phyloP scores from a whole-genome alignment of 2,113 vertebrate genomes.

The Callithrix jacchus region DNA sequence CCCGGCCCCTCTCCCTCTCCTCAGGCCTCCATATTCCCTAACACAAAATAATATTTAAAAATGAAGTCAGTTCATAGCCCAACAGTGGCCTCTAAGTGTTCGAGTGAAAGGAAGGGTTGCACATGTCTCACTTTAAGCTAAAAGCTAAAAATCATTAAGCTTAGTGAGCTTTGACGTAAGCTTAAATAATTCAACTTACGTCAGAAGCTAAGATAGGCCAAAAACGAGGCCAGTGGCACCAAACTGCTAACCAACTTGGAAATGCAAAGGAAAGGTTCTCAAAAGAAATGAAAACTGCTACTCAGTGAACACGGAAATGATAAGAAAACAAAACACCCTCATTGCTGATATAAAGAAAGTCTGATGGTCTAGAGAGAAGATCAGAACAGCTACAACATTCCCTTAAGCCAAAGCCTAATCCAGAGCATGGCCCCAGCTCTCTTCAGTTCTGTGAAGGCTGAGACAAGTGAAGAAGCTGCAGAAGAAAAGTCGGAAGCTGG shows the following conservation, averaged over 20 bases:
- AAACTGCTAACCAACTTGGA: not conserved
- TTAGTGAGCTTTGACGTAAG: not conserved
- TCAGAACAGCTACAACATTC: not conserved
- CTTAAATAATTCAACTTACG: no score
- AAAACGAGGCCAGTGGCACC: not conserved
- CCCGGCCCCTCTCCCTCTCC: not conserved
- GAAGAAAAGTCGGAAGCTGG: not conserved
- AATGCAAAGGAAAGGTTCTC: not conserved
- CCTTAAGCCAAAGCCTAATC: not conserved
- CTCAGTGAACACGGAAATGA: rapidly evolving
- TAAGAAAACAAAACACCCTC: not conserved
- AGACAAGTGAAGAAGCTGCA: not conserved
- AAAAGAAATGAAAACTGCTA: not conserved
- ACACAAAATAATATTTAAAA: not conserved
- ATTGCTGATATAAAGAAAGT: not conserved
- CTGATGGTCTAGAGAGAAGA: not conserved
- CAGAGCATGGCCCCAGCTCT: not conserved
- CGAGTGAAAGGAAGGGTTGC: not conserved
- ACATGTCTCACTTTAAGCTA: not conserved
- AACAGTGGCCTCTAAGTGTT: not conserved
- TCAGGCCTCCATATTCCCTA: not conserved
- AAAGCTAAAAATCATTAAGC: not conserved
- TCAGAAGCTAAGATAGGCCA: not conserved
- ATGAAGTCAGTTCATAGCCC: not conserved
- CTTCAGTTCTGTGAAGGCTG: not conserved